A percentile compares a stretch with the other conserved stretches of the same genome.
These are phyloP conservation scores for Albula glossodonta DNA, from an alignment of 2,113 vertebrate genomes.

Conservation along the genomic window DNA sequence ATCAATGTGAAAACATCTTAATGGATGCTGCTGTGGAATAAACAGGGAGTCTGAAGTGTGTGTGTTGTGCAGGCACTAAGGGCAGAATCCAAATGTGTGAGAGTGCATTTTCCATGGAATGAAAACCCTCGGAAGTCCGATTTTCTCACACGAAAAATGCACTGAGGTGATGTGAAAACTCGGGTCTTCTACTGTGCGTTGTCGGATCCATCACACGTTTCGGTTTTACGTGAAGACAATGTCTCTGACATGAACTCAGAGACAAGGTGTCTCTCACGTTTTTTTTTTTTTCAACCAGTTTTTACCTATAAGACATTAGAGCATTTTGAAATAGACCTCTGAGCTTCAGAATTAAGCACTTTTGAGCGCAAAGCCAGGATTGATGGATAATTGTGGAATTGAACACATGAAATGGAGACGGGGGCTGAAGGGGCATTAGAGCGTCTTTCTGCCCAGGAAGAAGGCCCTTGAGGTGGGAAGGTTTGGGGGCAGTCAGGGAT, in stretches of 20 bases:
- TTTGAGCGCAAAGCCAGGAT: background rate
- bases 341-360: conserved; percentile 17
- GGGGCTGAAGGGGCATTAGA: background rate
- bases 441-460: background rate
- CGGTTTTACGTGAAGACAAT: too few relatives aligned
- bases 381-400: conserved; percentile 2
- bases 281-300: too few relatives aligned
- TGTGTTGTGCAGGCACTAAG: too few relatives aligned
- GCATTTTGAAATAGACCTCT: conserved; percentile 11
- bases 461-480: background rate
- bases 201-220: too few relatives aligned
- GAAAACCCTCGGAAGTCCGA: too few relatives aligned
- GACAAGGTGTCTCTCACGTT: too few relatives aligned
- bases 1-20: background rate
- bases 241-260: too few relatives aligned
- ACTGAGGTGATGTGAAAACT: too few relatives aligned
- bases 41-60: background rate
- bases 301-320: background rate
- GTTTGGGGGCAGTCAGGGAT: background rate
- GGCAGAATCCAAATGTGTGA: too few relatives aligned
- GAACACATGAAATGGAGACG: background rate
- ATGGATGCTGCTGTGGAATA: background rate
- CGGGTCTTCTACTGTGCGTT: too few relatives aligned
- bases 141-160: too few relatives aligned
- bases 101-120: too few relatives aligned